Evolutionary conservation across 2,113 vertebrate species (phyloP).

Genomic region (Tamias sibiricus): DNA sequence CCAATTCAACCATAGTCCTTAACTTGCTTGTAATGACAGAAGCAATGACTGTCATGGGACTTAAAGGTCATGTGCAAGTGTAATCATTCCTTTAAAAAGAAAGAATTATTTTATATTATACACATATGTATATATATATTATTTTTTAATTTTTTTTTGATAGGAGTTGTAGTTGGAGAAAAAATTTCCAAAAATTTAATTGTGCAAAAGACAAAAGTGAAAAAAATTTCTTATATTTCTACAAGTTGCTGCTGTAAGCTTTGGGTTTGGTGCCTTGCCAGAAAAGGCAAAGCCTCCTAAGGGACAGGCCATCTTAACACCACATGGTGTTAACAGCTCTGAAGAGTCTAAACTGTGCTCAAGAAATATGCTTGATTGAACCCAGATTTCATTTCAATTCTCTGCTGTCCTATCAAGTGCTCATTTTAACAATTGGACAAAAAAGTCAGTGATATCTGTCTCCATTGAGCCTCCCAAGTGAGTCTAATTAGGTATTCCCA

Average conservation of each 20-base stretch:
- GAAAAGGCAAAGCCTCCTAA: conserved; percentile 10
- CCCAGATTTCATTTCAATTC: neutral
- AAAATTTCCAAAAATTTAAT: neutral
- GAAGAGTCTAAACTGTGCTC: neutral
- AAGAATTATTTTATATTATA: neutral
- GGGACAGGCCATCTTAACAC: neutral
- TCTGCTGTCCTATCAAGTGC: neutral
- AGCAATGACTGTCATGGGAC: neutral
- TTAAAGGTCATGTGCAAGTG: neutral
- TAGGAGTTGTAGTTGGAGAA: neutral
- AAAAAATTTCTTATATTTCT: neutral
- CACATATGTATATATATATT: neutral
- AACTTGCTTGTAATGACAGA: neutral
- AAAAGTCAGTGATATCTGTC: neutral
- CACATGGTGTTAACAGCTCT: neutral
- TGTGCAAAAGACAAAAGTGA: neutral
- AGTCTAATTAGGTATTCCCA: neutral
- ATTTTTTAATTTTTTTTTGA: neutral
- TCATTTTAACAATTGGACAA: neutral
- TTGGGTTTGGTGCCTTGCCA: neutral
- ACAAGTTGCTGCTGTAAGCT: neutral
- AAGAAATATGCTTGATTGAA: neutral
- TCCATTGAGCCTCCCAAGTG: neutral
- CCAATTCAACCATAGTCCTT: neutral
- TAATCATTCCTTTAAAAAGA: neutral